These are phyloP conservation scores for Dipodomys merriami DNA, from an alignment of 2,113 vertebrate genomes.

Conservation along the genomic window DNA sequence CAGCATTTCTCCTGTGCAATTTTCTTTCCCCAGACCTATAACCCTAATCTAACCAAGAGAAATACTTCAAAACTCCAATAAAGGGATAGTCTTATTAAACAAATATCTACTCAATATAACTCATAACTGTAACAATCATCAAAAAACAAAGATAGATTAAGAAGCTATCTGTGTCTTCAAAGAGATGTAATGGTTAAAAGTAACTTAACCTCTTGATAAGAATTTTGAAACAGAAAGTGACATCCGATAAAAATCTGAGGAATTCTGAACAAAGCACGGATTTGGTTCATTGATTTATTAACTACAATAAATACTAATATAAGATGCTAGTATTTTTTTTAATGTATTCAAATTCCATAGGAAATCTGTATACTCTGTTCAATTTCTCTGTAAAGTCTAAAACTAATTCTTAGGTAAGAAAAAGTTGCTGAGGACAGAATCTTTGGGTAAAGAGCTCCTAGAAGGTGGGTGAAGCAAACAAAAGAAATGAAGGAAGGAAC, in stretches of 20 bases:
- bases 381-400: conserved; percentile 21
- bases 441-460: not conserved
- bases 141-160: not conserved
- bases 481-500: not conserved
- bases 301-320: not conserved
- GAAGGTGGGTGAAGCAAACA: not conserved
- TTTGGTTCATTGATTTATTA: not conserved
- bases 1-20: not conserved
- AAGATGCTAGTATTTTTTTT: not conserved
- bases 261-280: not conserved
- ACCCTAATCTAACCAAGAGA: not conserved
- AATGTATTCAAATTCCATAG: not conserved
- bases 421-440: not conserved
- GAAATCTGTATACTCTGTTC: not conserved
- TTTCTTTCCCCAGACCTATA: not conserved
- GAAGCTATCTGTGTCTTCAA: not conserved
- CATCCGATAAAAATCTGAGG: not conserved
- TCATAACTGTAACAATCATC: not conserved
- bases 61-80: not conserved
- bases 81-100: not conserved
- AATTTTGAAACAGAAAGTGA: not conserved
- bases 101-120: not conserved
- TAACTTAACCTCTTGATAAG: not conserved
- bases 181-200: not conserved
- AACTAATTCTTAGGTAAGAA: not conserved